Percentiles rank a stretch among this genome's conserved stretches.
Conservation (phyloP, 92 coral and sea anemone genomes). For the Heliopora coerulea region DNA sequence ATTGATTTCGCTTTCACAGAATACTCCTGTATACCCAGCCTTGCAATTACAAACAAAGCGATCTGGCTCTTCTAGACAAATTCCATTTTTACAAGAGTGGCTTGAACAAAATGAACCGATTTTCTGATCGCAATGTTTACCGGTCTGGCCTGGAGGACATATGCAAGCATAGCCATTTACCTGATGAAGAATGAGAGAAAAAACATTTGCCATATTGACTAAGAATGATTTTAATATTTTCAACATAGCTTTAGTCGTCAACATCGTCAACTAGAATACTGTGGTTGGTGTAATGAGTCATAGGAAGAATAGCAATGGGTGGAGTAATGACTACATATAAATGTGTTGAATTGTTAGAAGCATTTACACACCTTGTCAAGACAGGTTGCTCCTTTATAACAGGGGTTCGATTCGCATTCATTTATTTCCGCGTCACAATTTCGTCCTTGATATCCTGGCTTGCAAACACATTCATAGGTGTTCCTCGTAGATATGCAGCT, state of each 20-base stretch:
- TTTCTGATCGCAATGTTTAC: conserved; percentile 63
- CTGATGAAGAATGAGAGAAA: conserved; percentile 12
- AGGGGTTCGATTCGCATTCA: conserved; percentile 82
- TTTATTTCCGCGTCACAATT: conserved; percentile 85
- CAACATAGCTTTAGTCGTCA: too few relatives aligned
- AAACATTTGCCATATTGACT: too few relatives aligned
- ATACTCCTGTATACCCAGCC: conserved; percentile 78
- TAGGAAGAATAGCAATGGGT: too few relatives aligned
- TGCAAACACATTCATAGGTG: conserved; percentile 72
- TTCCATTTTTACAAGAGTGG: conserved; percentile 53
- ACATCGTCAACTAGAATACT: too few relatives aligned
- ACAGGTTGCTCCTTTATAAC: conserved; percentile 80
- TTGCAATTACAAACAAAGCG: conserved; percentile 74
- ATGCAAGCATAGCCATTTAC: conserved; percentile 65
- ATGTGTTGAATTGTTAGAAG: too few relatives aligned
- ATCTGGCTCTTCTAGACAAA: conserved; percentile 75
- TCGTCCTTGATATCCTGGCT: conserved; percentile 73
- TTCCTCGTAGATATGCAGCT: conserved; percentile 54
- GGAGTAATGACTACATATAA: too few relatives aligned
- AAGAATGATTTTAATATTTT: too few relatives aligned
- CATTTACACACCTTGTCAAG: conserved; percentile 75
- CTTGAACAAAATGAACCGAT: conserved; percentile 46
- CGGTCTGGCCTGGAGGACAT: conserved; percentile 66
- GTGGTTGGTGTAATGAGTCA: too few relatives aligned
- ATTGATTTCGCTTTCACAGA: conserved; percentile 80